Evolutionary conservation across 2,888 invertebrate genomes (phyloP).

Genomic region (Synanthedon tipuliformis): DNA sequence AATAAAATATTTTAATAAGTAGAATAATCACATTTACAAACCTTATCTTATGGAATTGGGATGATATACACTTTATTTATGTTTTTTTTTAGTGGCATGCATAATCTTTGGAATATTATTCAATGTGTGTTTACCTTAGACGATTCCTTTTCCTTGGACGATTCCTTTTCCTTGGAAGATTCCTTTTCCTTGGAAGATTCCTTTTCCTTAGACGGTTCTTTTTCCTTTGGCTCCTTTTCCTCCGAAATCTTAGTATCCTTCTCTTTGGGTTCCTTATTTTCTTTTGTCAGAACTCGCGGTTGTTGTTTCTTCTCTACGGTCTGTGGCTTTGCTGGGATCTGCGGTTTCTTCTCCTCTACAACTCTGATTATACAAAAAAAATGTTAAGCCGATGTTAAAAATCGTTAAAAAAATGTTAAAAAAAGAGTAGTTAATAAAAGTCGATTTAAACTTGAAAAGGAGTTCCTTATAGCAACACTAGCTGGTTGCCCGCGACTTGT

Average conservation of each 20-base stretch:
- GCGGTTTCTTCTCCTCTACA: conserved; percentile 36
- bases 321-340: conserved; percentile 16
- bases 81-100: no score
- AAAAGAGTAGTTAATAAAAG: no score
- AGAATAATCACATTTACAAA: no score
- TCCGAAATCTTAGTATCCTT: conserved; percentile 35
- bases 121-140: no score
- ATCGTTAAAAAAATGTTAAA: no score
- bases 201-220: conserved; percentile 23
- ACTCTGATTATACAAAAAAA: neutral
- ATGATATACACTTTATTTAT: no score
- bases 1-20: no score
- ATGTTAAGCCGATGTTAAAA: no score
- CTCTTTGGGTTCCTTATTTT: conserved; percentile 53
- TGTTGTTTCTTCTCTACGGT: conserved; percentile 30
- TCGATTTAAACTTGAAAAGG: no score
- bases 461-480: no score
- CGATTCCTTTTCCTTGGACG: conserved; percentile 9
- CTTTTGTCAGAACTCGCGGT: conserved; percentile 40
- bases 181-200: conserved; percentile 10
- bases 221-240: conserved; percentile 15
- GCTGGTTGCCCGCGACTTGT: no score
- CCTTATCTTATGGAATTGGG: no score
- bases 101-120: neutral
- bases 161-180: conserved; percentile 21